Evolutionary conservation across 2,888 invertebrate species (phyloP), one percentile per base, ranked within the genome.

Genomic region (Enchytraeus crypticus): DNA sequence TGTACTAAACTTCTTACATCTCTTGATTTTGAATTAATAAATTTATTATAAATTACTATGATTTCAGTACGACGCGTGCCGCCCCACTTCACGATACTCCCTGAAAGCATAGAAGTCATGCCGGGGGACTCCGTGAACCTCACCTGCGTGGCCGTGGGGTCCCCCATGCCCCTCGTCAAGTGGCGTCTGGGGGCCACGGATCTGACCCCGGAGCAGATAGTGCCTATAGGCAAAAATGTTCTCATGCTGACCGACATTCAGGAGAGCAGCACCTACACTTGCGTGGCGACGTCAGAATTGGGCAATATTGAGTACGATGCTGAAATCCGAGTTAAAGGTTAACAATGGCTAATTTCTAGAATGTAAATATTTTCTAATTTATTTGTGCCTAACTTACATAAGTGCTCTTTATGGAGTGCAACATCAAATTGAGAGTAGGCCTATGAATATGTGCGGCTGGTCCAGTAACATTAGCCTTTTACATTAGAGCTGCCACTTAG

Each of bases 101-200:
- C 95, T 64, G 87, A 89, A 47, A 47, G 33, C 51, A 88, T 87
- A 69, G 92, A 93, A 77, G 93, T 97, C 58, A 90, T 90, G 85
- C 84, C 93, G 56, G 93, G 93, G 21, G 88, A 89, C 0, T 88
- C 88, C 75, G 83, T 96, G 70, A 96, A 92, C 78, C 82, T 98
- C 69, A 93, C 92, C 60, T 98, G 97, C 79, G 92, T 95, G 59
- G 97, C 97, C 14, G 90, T 92, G 32, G 97, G 98, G 26, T 92
- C 96, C 0, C 97, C 97, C 5, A 95, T 97, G 95, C 98, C 97
- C 1, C 88, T 87, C 72, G 95, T 98, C 59, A 92, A 91, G 80
- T 75, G 75, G 46, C 71, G 75, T 61, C 63, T 54, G 64, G 75
- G 73, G 5, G 74, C 72, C 51, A 59, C 68, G 78, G 90, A 92